phyloP scores from a whole-genome alignment of 2,888 invertebrate genomes.

The Heliconius cydno region DNA sequence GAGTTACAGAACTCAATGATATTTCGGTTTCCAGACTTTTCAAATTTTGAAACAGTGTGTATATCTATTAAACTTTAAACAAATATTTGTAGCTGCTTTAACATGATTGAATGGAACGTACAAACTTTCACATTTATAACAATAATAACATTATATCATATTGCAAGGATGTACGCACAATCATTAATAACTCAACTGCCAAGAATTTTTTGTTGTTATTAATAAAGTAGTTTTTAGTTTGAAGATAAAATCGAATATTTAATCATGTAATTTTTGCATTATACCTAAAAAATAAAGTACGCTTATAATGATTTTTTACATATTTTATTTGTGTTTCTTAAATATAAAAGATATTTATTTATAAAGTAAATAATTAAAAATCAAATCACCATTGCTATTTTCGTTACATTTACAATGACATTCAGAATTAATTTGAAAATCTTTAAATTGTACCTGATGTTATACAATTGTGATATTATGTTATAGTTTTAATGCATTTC shows the following conservation, averaged over 20 bases:
- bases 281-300: not conserved
- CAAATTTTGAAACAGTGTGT: not conserved
- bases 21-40: no score
- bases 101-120: not conserved
- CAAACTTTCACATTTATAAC: not conserved
- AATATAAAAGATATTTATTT: not conserved
- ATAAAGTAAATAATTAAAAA: no score
- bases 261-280: not conserved
- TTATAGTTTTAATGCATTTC: not conserved
- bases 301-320: not conserved
- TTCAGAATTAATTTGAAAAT: not conserved
- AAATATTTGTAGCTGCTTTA: not conserved
- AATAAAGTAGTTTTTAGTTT: not conserved
- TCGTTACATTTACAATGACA: not conserved
- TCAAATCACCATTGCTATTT: no score
- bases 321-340: not conserved
- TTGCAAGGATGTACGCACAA: not conserved
- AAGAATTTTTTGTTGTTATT: conserved; percentile 3
- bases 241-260: not conserved
- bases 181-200: not conserved
- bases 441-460: not conserved
- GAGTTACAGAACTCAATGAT: no score
- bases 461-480: not conserved
- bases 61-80: not conserved
- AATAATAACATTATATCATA: not conserved